These are phyloP conservation scores for Hyphantria cunea DNA, from an alignment of 1,140 invertebrate genomes.

Conservation along the genomic window DNA sequence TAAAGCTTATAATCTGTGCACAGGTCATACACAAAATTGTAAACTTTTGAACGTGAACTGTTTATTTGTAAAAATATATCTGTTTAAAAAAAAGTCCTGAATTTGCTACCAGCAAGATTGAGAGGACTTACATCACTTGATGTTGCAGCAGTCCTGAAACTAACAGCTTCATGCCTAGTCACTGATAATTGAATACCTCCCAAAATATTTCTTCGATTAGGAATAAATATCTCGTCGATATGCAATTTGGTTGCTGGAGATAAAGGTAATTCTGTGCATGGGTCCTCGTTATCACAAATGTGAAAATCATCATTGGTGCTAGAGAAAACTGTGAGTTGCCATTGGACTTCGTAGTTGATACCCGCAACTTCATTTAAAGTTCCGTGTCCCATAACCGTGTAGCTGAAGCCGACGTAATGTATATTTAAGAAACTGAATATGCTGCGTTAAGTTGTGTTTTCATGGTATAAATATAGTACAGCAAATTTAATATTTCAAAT, in stretches of 20 bases:
- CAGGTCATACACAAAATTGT: no score
- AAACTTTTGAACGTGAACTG: no score
- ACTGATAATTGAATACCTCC: constrained; percentile 63
- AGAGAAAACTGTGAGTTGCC: constrained; percentile 61
- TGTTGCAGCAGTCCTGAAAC: constrained; percentile 59
- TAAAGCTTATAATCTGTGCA: no score
- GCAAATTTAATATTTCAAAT: no score
- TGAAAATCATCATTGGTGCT: constrained; percentile 51
- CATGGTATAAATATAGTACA: no score
- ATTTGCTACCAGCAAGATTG: no score
- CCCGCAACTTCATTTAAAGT: constrained; percentile 37
- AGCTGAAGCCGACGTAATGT: constrained; percentile 54
- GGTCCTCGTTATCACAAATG: constrained; percentile 57
- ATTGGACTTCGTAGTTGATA: constrained; percentile 44
- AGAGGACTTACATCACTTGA: constrained; percentile 56
- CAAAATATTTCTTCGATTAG: constrained; percentile 67
- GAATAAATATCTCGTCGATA: constrained; percentile 64
- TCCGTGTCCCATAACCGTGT: constrained; percentile 61
- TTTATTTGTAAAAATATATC: no score
- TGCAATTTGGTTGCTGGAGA: constrained; percentile 49
- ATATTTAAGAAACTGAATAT: no score
- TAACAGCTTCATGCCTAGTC: constrained; percentile 53
- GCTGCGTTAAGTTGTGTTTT: no score
- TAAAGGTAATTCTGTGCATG: constrained; percentile 49
- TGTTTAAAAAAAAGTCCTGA: neutral